Percentiles rank a stretch among this genome's conserved stretches.
phyloP scores from a whole-genome alignment of 2,797 vertebrate species.

The Lagorchestes hirsutus region DNA sequence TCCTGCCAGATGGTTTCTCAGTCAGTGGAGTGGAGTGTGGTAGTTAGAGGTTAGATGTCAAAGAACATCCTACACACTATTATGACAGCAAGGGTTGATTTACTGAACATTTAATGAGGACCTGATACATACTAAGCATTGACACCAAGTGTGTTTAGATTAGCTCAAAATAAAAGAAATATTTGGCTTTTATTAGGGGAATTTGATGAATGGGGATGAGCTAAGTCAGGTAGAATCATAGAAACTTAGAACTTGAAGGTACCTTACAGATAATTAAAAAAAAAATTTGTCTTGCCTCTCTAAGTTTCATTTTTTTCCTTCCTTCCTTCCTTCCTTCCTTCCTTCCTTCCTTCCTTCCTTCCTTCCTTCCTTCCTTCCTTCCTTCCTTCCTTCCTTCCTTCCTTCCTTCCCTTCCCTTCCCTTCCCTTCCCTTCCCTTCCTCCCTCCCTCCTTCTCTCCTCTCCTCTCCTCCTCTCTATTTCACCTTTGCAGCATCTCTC shows the following conservation, averaged over 20 bases:
- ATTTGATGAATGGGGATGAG: not conserved
- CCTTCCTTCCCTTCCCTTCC: too few species aligned
- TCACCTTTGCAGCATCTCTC: not conserved
- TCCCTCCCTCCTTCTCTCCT: too few species aligned
- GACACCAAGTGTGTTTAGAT: not conserved
- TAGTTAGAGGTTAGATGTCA: not conserved
- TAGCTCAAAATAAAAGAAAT: not conserved
- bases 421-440: too few species aligned
- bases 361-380: too few species aligned
- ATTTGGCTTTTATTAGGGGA: not conserved
- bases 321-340: too few species aligned
- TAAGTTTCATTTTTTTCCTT: not conserved
- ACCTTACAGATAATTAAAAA: not conserved
- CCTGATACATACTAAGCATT: not conserved
- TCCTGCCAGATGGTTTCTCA: conserved; percentile 16
- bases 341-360: too few species aligned
- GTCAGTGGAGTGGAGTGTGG: conserved; percentile 22
- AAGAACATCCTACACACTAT: not conserved
- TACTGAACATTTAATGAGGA: not conserved
- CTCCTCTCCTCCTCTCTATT: not conserved
- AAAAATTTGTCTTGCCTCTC: not conserved
- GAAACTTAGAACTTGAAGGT: not conserved
- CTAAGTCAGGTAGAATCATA: not conserved
- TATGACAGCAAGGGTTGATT: not conserved
- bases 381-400: too few species aligned